Conservation (phyloP, 1,140 invertebrate genomes). For the Euura saliciscinereae region DNA sequence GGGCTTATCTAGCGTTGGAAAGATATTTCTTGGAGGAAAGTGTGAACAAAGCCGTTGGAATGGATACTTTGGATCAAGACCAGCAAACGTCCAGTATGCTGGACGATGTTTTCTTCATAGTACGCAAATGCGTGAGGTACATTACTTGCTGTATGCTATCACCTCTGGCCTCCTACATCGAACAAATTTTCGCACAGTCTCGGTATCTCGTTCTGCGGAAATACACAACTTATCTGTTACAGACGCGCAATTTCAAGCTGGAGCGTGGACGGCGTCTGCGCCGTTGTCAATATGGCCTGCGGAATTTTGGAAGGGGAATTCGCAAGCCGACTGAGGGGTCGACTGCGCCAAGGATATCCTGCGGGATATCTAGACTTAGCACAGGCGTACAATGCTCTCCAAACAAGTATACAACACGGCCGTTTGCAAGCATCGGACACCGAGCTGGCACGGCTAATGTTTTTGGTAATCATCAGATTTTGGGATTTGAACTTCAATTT, state of each 20-base stretch:
- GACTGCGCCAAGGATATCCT: constrained; percentile 84
- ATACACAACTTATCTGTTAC: constrained; percentile 22
- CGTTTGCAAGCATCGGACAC: constrained; percentile 81
- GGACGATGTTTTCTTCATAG: constrained; percentile 98
- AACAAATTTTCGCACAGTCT: too few relatives aligned
- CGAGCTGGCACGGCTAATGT: constrained; percentile 74
- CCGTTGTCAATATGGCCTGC: constrained; percentile 94
- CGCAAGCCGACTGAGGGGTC: constrained; percentile 74
- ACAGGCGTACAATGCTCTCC: constrained; percentile 80
- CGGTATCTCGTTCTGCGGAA: too few relatives aligned
- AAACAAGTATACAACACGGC: constrained; percentile 82
- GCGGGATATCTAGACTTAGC: constrained; percentile 84
- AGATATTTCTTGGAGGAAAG: constrained; percentile 97
- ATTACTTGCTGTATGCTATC: constrained; percentile 22
- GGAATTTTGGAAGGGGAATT: constrained; percentile 89
- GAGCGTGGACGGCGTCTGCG: constrained; percentile 95
- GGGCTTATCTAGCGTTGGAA: constrained; percentile 91
- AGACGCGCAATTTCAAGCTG: constrained; percentile 87
- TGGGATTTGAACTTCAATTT: constrained; percentile 5
- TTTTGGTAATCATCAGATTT: constrained; percentile 66
- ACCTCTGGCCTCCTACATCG: neutral
- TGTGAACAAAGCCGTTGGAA: constrained; percentile 89
- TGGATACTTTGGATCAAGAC: constrained; percentile 78
- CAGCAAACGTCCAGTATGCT: constrained; percentile 90
- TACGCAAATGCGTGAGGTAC: constrained; percentile 93